Base-by-base conservation (phyloP, 2,113 vertebrate species). In the Larimichthys polyactis region DNA sequence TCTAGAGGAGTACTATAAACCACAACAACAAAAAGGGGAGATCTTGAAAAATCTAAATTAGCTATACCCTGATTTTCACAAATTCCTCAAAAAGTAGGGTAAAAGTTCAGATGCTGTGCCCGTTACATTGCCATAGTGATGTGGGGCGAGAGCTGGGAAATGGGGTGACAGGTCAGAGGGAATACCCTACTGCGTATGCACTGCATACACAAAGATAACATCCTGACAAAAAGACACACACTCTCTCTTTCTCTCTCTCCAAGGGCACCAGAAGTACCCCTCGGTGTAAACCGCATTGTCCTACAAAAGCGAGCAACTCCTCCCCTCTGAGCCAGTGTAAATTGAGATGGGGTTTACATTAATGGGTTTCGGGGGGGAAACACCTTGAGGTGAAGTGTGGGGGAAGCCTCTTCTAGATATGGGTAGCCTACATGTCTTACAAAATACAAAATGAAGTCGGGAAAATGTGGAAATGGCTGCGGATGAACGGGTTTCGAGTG, bases 311-410 rank as follows among this genome's bases (percentile, higher is more conserved):
- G 0, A 59, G 70, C 17, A 43, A 66, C 83, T 87, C 80, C 80
- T 90, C 86, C 84, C 87, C 64, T 85, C 85, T 71, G 90, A 87
- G 83, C 75, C 79, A 20, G 46, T 51, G 74, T 36, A 93, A 91
- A 92, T 82, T 90, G 87, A 82, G 84, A 80, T 73, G 62, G 87
- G 93, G 70, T 92, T 91, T 92, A 87, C 84, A 73, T 74, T 84
- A 91, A 93, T 84, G 85, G 58, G 58, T 73, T 73, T 36, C 48
- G 40, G 44, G 65, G 46, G 36, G 46, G 17, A 70, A 62, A 4
- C 62, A 78, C 80, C 71, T 55, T 59, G 17, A 54, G 71, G 69
- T 78, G 3, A 57, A 40, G 9, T 46, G 52, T 51, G 32, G 58
- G 66, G 57, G 20, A 52, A 62, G 32, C 36, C 75, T 77, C 82